Evolutionary conservation across 2,888 invertebrate species (phyloP).

Genomic region (Octodonta nipae): DNA sequence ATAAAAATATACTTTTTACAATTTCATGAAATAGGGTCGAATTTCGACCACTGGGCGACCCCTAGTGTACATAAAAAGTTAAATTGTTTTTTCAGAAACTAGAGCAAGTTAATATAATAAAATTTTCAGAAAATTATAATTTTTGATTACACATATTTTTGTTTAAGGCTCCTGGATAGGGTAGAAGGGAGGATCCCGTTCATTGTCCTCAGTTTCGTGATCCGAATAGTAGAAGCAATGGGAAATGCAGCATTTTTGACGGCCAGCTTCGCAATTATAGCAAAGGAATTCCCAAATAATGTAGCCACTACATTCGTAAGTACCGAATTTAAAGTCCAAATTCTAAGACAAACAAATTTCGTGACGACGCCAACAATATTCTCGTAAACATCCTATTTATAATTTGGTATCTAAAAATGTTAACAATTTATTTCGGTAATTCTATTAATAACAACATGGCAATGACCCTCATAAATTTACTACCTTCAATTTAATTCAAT

Average conservation of each 20-base stretch:
- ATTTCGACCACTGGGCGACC: too few relatives aligned
- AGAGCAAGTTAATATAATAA: background rate
- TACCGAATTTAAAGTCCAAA: slow-evolving; percentile 24
- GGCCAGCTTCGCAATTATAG: slow-evolving; percentile 75
- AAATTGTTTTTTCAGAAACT: background rate
- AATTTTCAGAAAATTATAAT: background rate
- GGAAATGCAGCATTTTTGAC: slow-evolving; percentile 79
- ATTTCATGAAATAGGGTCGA: too few relatives aligned
- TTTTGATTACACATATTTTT: slow-evolving; percentile 8
- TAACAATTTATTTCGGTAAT: too few relatives aligned
- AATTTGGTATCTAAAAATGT: too few relatives aligned
- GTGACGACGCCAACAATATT: too few relatives aligned
- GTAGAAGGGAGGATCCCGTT: slow-evolving; percentile 59
- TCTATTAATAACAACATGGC: too few relatives aligned
- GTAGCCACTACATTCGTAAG: slow-evolving; percentile 76
- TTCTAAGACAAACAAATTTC: too few relatives aligned
- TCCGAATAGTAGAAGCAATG: slow-evolving; percentile 69
- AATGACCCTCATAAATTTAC: too few relatives aligned
- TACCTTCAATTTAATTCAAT: too few relatives aligned
- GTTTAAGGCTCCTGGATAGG: slow-evolving; percentile 52
- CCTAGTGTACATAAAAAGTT: too few relatives aligned
- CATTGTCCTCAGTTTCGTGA: slow-evolving; percentile 62
- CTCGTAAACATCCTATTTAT: too few relatives aligned
- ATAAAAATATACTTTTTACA: too few relatives aligned
- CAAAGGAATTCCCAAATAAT: slow-evolving; percentile 75